Base-by-base conservation (phyloP, 2,797 vertebrate species). In the Catharus ustulatus region DNA sequence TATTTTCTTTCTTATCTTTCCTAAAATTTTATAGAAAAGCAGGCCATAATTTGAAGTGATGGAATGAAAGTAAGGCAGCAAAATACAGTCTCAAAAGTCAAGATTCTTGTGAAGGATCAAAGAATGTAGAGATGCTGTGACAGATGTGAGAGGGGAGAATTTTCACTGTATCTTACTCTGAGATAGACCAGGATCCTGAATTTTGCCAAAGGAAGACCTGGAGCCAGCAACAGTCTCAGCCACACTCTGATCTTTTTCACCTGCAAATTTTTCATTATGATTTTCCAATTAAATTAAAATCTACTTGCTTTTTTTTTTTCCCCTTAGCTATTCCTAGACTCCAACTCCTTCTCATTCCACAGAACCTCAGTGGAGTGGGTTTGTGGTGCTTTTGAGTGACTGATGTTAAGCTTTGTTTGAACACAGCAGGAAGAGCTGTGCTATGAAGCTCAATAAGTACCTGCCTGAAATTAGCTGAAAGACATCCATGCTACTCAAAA, bases 1-100 rank as follows among this genome's bases (percentile, higher is more conserved):
- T 10, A 58, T 89, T 88, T 91, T 38, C 45, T 93, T 92, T 94
- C 67, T 92, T 91, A 68, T 84, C 59, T 74, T 90, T 64, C 79
- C 84, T 93, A 62, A 58, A 82, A 74, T 75, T 77, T 80, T 54
- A 26, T 72, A 5, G 58, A 68, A 92, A 81, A 67, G 46, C 71
- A 51, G 72, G 36, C 55, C 82, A 78, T 85, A 75, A 94, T 85
- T 93, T 79, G 82, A 58, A 78, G 48, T 6, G 78, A 90, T 43
- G 40, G 57, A 68, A 76, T 93, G 81, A 89, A 95, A 94, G 69
- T 26, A 51, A 85, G 43, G 76, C 42, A 69, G 75, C 43, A 83
- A 91, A 87, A 84, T 42, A 26, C 0, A 0, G 15, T 40, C 81
- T 85, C 62, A 86, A 72, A 81, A 93, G 38, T 71, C 61, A 68